Conservation (phyloP, 2,888 invertebrate genomes). For the Rotaria macrura region DNA sequence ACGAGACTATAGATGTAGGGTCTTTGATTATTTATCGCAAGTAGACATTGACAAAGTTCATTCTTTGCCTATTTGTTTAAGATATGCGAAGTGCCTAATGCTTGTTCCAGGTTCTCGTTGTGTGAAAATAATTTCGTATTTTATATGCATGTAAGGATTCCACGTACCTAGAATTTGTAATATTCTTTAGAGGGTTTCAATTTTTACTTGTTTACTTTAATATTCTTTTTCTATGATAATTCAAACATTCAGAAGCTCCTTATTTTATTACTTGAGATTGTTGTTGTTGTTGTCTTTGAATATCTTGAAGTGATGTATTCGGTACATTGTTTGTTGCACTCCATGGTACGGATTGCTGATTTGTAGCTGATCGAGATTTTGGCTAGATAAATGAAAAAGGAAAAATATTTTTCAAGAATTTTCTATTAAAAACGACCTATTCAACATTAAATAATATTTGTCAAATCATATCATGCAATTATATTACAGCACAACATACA, state of each 20-base stretch:
- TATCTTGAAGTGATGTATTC: not conserved
- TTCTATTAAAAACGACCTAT: not conserved
- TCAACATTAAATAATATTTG: not conserved
- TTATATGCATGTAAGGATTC: too few relatives aligned
- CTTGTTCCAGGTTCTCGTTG: too few relatives aligned
- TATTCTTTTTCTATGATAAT: too few relatives aligned
- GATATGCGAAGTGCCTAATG: too few relatives aligned
- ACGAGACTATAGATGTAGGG: too few relatives aligned
- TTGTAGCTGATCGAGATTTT: not conserved
- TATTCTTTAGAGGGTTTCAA: too few relatives aligned
- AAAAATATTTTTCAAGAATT: not conserved
- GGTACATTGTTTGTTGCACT: not conserved
- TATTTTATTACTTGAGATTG: not conserved
- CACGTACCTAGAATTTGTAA: too few relatives aligned
- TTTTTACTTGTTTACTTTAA: too few relatives aligned
- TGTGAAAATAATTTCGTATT: too few relatives aligned
- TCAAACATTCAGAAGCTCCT: not conserved
- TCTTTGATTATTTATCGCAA: too few relatives aligned
- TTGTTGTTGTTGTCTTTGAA: not conserved
- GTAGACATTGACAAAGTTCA: too few relatives aligned
- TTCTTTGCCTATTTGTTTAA: too few relatives aligned
- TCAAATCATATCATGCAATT: not conserved
- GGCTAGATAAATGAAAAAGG: not conserved
- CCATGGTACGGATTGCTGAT: not conserved
- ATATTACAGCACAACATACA: slow-evolving; percentile 8